Evolutionary conservation across 2,113 vertebrate species (phyloP), one percentile per base, ranked within the genome.

Genomic region (Larimichthys crocea): DNA sequence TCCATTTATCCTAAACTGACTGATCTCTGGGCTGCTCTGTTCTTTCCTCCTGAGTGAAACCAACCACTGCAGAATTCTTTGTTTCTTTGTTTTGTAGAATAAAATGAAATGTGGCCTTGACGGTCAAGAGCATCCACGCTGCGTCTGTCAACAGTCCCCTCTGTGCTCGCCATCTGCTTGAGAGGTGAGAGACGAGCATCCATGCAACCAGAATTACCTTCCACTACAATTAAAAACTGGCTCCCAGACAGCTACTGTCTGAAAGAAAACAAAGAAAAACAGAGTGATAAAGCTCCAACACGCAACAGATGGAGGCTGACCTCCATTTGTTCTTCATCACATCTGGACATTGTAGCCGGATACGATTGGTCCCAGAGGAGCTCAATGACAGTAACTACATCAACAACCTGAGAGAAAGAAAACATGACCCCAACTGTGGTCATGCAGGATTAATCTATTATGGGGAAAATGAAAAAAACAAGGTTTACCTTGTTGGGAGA

Each of bases 81-180:
- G 60, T 62, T 20, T 40, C 19, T 9, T 44, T 14, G 20, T 10
- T 48, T 65, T 4, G 15, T 65, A n/a, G 48, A 48, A 48, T 24
- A 3, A 22, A 65, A 26, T 65, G 7, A 48, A 48, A 46, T 14
- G 12, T 5, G n/a, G 40, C 42, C 40, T 6, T 26, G 44, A 24
- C 42, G 48, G n/a, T 46, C 42, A 48, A 65, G 63, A 44, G 44
- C 63, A 19, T 65, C 63, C 63, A 31, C 11, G 16, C 57, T 29
- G 57, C 7, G 57, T 60, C 57, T 60, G 57, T 60, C 63, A 44
- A 24, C 63, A 44, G 44, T 48, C 42, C 62, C 63, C 63, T 65
- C 63, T 65, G 63, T 48, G 63, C 63, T 65, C 14, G 42, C 63
- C 63, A 65, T 65, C 63, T 65, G 63, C 44, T 65, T n/a, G 52